Percentiles rank a stretch among this genome's conserved stretches.
Evolutionary conservation across 2,797 vertebrate genomes (phyloP).

Genomic region (Pagetopsis macropterus): DNA sequence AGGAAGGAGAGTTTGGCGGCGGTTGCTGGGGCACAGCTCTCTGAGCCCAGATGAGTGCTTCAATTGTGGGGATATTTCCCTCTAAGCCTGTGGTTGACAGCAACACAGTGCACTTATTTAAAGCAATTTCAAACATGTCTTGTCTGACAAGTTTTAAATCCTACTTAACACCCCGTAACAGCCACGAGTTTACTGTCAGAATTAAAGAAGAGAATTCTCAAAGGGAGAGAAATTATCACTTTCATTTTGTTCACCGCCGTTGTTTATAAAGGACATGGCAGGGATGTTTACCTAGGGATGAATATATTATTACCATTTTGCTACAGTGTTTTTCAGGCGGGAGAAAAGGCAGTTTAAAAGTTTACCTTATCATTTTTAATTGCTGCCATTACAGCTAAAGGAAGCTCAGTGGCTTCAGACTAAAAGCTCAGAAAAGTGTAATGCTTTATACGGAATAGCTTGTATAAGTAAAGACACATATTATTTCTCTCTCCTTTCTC

Average conservation of each 20-base stretch:
- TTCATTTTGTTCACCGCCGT: conserved; percentile 85
- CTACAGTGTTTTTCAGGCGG: conserved; percentile 78
- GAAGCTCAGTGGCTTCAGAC: conserved; percentile 60
- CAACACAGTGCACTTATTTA: conserved; percentile 91
- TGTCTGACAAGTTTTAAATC: conserved; percentile 93
- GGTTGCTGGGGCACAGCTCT: conserved; percentile 79
- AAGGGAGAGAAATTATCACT: conserved; percentile 87
- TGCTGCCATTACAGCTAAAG: conserved; percentile 78
- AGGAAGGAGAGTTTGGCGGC: conserved; percentile 59
- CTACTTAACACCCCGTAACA: conserved; percentile 90
- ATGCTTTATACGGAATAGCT: conserved; percentile 48
- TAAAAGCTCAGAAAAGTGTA: conserved; percentile 59
- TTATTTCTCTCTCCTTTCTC: conserved; percentile 32
- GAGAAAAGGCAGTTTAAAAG: conserved; percentile 78
- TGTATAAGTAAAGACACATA: conserved; percentile 41
- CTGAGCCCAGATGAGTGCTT: conserved; percentile 86
- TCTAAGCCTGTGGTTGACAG: conserved; percentile 89
- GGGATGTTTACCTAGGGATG: conserved; percentile 87
- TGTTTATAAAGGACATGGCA: conserved; percentile 85
- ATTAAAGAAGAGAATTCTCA: conserved; percentile 88
- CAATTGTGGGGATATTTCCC: conserved; percentile 88
- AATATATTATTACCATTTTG: conserved; percentile 85
- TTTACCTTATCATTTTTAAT: conserved; percentile 82
- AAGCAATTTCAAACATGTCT: conserved; percentile 93
- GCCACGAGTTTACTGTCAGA: conserved; percentile 89